A percentile compares a stretch with the other conserved stretches of the same genome.
phyloP scores from a whole-genome alignment of 2,113 vertebrate genomes.

The Datnioides undecimradiatus region DNA sequence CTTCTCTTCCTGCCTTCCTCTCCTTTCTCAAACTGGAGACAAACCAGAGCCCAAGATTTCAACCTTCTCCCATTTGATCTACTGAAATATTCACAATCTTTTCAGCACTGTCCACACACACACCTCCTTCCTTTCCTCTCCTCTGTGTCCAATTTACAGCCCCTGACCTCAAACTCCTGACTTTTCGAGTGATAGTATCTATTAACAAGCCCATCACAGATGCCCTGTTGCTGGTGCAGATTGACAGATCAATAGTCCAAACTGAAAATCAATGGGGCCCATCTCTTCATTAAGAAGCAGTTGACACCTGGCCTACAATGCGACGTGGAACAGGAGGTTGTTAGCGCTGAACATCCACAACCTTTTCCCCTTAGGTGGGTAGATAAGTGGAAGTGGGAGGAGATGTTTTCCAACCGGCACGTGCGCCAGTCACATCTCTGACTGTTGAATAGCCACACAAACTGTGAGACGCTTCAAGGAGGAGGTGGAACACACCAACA shows the following conservation, averaged over 20 bases:
- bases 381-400: conserved; percentile 34
- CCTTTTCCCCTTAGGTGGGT: conserved; percentile 26
- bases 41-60: conserved; percentile 29
- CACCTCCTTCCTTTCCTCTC: conserved; percentile 8
- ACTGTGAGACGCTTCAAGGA: background rate
- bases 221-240: conserved; percentile 27
- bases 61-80: background rate
- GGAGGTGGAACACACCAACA: background rate
- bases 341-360: conserved; percentile 32
- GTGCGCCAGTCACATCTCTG: background rate
- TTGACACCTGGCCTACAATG: conserved; percentile 42
- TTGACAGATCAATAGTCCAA: conserved; percentile 69
- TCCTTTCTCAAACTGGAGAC: conserved; percentile 25
- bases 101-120: background rate
- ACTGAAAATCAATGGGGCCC: conserved; percentile 67
- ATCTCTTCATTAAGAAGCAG: conserved; percentile 63
- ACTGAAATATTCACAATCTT: conserved; percentile 1
- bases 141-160: background rate
- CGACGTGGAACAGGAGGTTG: conserved; percentile 7
- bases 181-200: conserved; percentile 48
- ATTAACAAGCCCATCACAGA: conserved; percentile 45
- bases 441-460: background rate
- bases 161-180: conserved; percentile 9
- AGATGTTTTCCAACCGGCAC: conserved; percentile 13
- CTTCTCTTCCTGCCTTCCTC: background rate